A percentile compares a stretch with the other conserved stretches of the same genome.
These are phyloP conservation scores for Teleiodes luculella DNA, from an alignment of 2,888 invertebrate genomes.

Conservation along the genomic window DNA sequence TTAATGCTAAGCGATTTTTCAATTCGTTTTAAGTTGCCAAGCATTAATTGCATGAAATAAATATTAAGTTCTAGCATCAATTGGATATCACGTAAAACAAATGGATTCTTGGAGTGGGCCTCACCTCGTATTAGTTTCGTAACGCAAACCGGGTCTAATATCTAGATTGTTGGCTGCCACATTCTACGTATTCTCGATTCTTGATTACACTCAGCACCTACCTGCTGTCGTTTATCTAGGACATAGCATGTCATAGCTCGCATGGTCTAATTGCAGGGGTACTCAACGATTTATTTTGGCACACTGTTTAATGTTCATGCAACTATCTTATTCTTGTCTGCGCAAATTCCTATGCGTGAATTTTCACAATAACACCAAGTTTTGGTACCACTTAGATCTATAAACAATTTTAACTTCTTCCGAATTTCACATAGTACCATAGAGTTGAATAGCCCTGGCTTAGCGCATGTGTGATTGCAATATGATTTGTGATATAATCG, in stretches of 20 bases:
- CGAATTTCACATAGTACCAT: too few relatives aligned
- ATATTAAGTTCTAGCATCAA: background rate
- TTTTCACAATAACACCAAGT: background rate
- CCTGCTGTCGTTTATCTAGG: slow-evolving; percentile 68
- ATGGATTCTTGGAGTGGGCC: background rate
- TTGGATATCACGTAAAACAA: slow-evolving; percentile 2
- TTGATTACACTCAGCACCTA: slow-evolving; percentile 54
- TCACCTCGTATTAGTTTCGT: slow-evolving; percentile 11
- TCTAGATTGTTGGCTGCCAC: slow-evolving; percentile 46
- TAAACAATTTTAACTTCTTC: too few relatives aligned
- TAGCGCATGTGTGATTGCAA: slow-evolving; percentile 61
- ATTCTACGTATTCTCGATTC: slow-evolving; percentile 43
- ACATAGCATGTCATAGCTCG: slow-evolving; percentile 69
- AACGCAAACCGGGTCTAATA: slow-evolving; percentile 25
- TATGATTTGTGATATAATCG: slow-evolving; percentile 66
- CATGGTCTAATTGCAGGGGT: slow-evolving; percentile 44
- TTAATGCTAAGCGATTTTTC: slow-evolving; percentile 33
- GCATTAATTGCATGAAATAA: slow-evolving; percentile 6
- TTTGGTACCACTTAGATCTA: too few relatives aligned
- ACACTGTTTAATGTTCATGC: background rate
- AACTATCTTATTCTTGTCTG: too few relatives aligned
- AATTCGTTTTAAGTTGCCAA: slow-evolving; percentile 1
- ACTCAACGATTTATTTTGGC: slow-evolving; percentile 16
- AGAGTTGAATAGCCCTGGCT: slow-evolving; percentile 14
- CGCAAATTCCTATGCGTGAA: too few relatives aligned